Conservation (phyloP, 1,140 invertebrate species). For the Lerema accius region DNA sequence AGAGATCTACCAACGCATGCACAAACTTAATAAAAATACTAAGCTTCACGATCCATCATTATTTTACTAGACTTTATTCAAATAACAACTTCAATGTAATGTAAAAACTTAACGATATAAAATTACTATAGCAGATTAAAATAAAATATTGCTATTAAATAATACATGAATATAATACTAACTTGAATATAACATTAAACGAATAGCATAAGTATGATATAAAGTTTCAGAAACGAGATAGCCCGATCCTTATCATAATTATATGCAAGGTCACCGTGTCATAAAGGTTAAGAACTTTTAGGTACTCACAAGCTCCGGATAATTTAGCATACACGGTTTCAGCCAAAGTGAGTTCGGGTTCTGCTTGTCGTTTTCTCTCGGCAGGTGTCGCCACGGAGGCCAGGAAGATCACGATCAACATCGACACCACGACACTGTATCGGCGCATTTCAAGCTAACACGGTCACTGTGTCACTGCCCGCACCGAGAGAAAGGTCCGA, state of each 20-base stretch:
- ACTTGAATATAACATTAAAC: no score
- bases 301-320: constrained; percentile 77
- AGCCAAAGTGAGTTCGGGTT: constrained; percentile 63
- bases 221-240: constrained; percentile 8
- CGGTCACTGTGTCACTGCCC: constrained; percentile 77
- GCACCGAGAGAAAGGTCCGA: constrained; percentile 70
- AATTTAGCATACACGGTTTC: constrained; percentile 70
- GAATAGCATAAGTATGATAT: no score
- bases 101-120: no score
- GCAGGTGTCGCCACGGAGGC: constrained; percentile 34
- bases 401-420: constrained; percentile 48
- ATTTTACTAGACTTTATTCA: no score
- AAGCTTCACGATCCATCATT: no score
- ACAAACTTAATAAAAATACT: no score
- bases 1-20: no score
- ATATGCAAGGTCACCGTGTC: constrained; percentile 7
- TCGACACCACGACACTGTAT: constrained; percentile 44
- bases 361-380: constrained; percentile 32
- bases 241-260: background rate
- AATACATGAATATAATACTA: no score
- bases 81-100: no score
- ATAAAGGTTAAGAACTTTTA: constrained; percentile 44
- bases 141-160: no score
- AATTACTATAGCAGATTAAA: no score
- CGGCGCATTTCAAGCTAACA: constrained; percentile 70